Evolutionary conservation across 2,113 vertebrate genomes (phyloP).

Genomic region (Neomonachus schauinslandi): DNA sequence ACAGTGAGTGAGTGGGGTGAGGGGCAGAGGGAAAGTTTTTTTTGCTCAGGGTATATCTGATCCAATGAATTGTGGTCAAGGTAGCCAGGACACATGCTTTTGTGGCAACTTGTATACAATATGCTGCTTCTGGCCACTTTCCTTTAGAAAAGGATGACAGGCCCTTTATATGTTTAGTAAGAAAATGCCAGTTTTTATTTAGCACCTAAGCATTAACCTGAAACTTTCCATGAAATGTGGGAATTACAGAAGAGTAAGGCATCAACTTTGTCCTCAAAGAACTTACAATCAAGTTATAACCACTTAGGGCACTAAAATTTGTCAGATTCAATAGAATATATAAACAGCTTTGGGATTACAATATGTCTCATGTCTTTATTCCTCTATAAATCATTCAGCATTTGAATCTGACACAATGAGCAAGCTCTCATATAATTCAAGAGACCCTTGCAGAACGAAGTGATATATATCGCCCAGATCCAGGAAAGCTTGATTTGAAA

Average conservation of each 20-base stretch:
- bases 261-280: not conserved
- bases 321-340: constrained; percentile 13
- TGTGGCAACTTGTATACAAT: not conserved
- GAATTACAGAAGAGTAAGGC: not conserved
- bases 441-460: not conserved
- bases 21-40: not conserved
- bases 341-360: not conserved
- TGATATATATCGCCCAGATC: not conserved
- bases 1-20: not conserved
- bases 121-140: not conserved
- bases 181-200: not conserved
- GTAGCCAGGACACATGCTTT: not conserved
- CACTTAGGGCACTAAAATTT: not conserved
- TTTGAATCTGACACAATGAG: constrained; percentile 44
- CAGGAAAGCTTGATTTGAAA: constrained; percentile 49
- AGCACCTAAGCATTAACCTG: not conserved
- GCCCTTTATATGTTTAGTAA: not conserved
- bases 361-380: not conserved
- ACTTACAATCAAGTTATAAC: not conserved
- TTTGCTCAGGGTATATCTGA: not conserved
- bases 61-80: not conserved
- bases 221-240: not conserved
- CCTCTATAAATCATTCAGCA: constrained; percentile 27
- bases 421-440: constrained; percentile 35
- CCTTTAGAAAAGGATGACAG: not conserved